A percentile compares a stretch with the other conserved stretches of the same genome.
phyloP scores from a whole-genome alignment of 2,888 invertebrate genomes.

The Calameuta filiformis region DNA sequence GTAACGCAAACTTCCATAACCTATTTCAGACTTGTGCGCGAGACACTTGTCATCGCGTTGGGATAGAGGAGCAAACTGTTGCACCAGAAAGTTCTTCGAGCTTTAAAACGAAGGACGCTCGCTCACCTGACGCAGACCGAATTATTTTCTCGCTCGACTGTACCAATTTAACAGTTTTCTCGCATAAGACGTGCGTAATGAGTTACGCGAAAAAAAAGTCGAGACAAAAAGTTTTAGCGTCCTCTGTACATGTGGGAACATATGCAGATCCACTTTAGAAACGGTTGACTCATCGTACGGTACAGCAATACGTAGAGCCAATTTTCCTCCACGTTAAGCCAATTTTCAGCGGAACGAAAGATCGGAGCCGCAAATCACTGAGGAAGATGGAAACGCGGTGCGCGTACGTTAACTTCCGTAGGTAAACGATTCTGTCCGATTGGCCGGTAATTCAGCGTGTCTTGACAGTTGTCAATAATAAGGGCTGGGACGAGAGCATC shows the following conservation, averaged over 20 bases:
- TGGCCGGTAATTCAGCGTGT: neutral
- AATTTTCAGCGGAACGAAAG: neutral
- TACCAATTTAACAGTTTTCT: neutral
- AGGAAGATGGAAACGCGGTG: neutral
- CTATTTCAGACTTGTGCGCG: neutral
- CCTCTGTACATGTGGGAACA: neutral
- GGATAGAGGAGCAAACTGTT: neutral
- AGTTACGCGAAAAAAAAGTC: neutral
- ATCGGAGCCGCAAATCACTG: neutral
- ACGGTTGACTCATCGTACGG: neutral
- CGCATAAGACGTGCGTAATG: neutral
- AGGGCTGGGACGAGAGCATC: neutral
- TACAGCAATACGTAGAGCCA: neutral
- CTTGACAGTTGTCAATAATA: neutral
- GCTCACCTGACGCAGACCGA: neutral
- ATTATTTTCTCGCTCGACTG: neutral
- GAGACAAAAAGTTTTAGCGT: neutral
- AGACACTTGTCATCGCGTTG: neutral
- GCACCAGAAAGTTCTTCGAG: neutral
- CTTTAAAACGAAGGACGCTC: neutral
- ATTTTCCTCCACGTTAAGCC: neutral
- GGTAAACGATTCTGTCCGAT: neutral
- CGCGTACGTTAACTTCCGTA: neutral
- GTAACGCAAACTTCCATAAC: conserved; percentile 44
- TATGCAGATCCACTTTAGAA: neutral